phyloP scores from a whole-genome alignment of 2,113 vertebrate species.

The Semicossyphus pulcher region DNA sequence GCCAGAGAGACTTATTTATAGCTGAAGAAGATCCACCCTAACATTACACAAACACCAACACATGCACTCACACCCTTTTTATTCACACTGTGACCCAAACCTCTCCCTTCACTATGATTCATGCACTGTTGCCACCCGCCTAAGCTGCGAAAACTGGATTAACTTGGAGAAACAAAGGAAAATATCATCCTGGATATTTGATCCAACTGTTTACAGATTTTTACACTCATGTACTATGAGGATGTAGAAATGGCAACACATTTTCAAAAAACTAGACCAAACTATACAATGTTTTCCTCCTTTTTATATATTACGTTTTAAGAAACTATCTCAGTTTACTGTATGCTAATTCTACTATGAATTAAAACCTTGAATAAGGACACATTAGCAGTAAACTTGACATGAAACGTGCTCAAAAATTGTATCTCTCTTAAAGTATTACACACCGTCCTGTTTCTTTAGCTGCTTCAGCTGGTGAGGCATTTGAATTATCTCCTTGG shows the following conservation, averaged over 20 bases:
- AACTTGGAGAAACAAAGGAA: neutral
- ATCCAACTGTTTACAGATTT: neutral
- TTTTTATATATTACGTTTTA: neutral
- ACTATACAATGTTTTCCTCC: neutral
- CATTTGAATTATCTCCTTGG: constrained; percentile 7
- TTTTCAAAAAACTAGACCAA: neutral
- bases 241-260: neutral
- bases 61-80: constrained; percentile 16
- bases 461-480: constrained; percentile 8
- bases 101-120: constrained; percentile 18
- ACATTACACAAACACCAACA: constrained; percentile 26
- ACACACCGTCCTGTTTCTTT: constrained; percentile 65
- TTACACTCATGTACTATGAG: neutral
- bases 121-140: constrained; percentile 2
- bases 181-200: neutral
- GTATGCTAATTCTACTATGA: neutral
- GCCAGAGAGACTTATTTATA: constrained; percentile 70
- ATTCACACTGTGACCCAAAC: constrained; percentile 42
- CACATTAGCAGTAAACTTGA: neutral
- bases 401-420: neutral
- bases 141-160: neutral
- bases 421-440: constrained; percentile 63
- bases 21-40: constrained; percentile 43
- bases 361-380: constrained; percentile 2
- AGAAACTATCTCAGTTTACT: constrained; percentile 8